A percentile compares a stretch with the other conserved stretches of the same genome.
phyloP scores from a whole-genome alignment of 2,797 vertebrate species.

The Halcyon smyrnensis region DNA sequence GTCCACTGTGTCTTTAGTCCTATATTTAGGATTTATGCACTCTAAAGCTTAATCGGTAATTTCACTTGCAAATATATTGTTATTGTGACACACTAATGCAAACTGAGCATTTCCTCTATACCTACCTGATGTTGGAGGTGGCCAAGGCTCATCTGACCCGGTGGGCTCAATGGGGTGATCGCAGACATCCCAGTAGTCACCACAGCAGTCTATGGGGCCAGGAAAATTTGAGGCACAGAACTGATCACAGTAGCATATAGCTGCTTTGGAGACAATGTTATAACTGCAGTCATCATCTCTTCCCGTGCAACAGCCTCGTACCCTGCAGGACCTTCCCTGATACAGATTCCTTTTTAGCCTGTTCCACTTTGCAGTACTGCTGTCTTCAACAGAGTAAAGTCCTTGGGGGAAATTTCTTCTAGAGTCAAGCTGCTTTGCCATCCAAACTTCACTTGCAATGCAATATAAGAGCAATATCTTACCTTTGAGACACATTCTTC shows the following conservation, averaged over 20 bases:
- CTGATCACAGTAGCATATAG: conserved; percentile 80
- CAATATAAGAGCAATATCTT: conserved; percentile 63
- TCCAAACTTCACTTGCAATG: conserved; percentile 48
- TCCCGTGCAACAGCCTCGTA: conserved; percentile 76
- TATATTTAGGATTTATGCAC: neutral
- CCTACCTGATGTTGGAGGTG: conserved; percentile 60
- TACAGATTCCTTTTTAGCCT: conserved; percentile 69
- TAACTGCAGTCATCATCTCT: conserved; percentile 79
- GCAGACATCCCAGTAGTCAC: conserved; percentile 80
- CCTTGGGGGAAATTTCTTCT: neutral
- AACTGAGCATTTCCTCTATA: neutral
- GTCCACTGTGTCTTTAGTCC: neutral
- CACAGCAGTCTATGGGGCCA: conserved; percentile 77
- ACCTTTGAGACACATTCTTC: conserved; percentile 67
- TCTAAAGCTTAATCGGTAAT: neutral
- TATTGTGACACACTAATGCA: neutral
- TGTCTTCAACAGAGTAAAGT: conserved; percentile 38
- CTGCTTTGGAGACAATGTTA: conserved; percentile 61
- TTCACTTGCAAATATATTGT: neutral
- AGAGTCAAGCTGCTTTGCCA: neutral
- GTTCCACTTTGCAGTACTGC: neutral
- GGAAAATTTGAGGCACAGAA: conserved; percentile 70
- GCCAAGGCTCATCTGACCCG: conserved; percentile 28
- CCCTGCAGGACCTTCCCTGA: conserved; percentile 67
- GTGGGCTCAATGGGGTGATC: neutral